Conservation (phyloP, 2,113 vertebrate species). For the Zosterops borbonicus region DNA sequence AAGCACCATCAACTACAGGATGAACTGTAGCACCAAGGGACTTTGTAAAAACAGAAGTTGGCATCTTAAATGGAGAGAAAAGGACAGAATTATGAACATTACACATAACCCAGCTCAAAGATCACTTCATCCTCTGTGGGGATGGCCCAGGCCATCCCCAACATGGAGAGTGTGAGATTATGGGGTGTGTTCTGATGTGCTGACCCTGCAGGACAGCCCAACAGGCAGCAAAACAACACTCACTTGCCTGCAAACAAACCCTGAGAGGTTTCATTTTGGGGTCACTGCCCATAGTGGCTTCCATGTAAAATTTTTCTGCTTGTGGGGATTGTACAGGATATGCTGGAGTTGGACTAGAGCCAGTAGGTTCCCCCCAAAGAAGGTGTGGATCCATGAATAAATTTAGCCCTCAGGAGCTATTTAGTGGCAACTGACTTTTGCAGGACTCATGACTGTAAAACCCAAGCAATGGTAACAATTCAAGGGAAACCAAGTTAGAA, state of each 20-base stretch:
- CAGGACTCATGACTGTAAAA: neutral
- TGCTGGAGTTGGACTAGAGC: neutral
- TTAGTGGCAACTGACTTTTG: neutral
- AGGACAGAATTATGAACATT: neutral
- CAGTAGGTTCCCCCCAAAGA: neutral
- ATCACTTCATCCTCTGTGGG: neutral
- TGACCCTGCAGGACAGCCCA: neutral
- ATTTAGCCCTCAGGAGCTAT: neutral
- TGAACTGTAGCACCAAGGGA: neutral
- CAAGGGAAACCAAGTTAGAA: neutral
- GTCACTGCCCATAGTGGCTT: neutral
- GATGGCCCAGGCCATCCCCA: neutral
- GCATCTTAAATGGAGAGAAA: neutral
- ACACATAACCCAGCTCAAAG: neutral
- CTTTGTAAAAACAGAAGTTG: neutral
- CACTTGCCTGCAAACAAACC: neutral
- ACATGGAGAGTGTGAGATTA: fast-evolving
- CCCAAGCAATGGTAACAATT: neutral
- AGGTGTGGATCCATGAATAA: neutral
- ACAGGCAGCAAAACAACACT: neutral
- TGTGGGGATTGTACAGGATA: neutral
- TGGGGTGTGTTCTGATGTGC: neutral
- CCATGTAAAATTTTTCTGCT: neutral
- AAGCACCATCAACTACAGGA: constrained; percentile 8
- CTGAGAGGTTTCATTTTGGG: neutral